Base-by-base conservation (phyloP, 2,888 invertebrate species). In the Melanargia galathea region DNA sequence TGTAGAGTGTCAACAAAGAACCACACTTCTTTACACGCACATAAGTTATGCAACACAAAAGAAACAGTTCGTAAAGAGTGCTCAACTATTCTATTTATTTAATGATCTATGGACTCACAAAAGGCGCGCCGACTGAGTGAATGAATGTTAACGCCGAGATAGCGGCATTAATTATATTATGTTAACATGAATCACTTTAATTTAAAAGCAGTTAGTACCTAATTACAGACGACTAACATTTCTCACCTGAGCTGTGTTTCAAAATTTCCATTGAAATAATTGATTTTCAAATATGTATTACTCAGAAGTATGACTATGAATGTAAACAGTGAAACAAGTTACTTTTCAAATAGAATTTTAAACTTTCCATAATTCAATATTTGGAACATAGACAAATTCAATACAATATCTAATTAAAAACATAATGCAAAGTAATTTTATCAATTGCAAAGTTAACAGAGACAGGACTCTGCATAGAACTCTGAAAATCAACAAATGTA, bases 1-100 rank as follows among this genome's bases (percentile, higher is more conserved):
- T 79, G 81, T 81, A 73, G 74, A 71, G 70, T 72, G 75, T 79
- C 80, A 76, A 83, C 83, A 84, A 81, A 80, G 75, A 75, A 69
- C 70, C 72, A 61, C 67, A 63, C 62, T 69, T 67, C 63, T 68
- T 66, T 66, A 65, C 66, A 64, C 49, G 54, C 57, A 45, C 63
- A 60, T 58, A 67, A 60, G 57, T 64, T 59, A 66, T 64, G 62
- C 62, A 63, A 60, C 26, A 52, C 51, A 52, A 56, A 55, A 48
- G 24, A 56, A 55, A 64, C 55, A 60, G 43, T 33, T 51, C 62
- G 48, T 51, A 57, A 49, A 40, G 43, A 43, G 43, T 60, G 46
- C n/a, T 40, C 51, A n/a, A 11, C 38, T 35, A 38, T 48, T 49
- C 49, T 35, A 38, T 48, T 59, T 48, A 59, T 49, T 49, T 55